phyloP scores from a whole-genome alignment of 2,797 vertebrate species.

The Paratrypauchen microcephalus region DNA sequence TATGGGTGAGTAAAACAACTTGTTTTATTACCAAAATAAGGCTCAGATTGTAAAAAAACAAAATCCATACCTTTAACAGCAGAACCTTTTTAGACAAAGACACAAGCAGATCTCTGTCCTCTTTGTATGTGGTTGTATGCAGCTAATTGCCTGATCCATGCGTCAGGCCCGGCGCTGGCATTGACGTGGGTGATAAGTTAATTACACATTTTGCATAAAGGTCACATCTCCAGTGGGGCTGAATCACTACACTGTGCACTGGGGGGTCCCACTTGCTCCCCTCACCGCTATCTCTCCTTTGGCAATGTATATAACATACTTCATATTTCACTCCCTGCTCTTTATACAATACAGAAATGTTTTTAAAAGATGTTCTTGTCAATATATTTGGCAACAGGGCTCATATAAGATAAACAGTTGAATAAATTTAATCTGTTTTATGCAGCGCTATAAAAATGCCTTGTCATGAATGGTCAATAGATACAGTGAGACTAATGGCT shows the following conservation, averaged over 20 bases:
- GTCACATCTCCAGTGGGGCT: conserved; percentile 35
- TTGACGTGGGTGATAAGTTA: conserved; percentile 56
- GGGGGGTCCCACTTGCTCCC: conserved; percentile 25
- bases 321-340: conserved; percentile 11
- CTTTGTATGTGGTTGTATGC: not conserved
- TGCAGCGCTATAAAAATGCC: not conserved
- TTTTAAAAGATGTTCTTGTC: conserved; percentile 12
- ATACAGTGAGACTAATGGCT: conserved; percentile 8
- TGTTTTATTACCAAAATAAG: too few species aligned
- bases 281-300: conserved; percentile 12
- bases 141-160: conserved; percentile 12
- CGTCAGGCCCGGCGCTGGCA: conserved; percentile 36
- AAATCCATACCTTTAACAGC: not conserved
- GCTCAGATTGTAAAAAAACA: too few species aligned
- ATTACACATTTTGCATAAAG: conserved; percentile 55
- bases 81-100: not conserved
- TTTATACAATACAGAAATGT: conserved; percentile 12
- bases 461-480: not conserved
- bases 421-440: not conserved
- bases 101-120: conserved; percentile 21
- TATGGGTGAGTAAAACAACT: too few species aligned
- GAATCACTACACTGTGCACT: conserved; percentile 45
- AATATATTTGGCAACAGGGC: not conserved
- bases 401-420: conserved; percentile 4
- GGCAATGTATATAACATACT: not conserved